Conservation (phyloP, 2,113 vertebrate species). For the Hemichromis elongatus region DNA sequence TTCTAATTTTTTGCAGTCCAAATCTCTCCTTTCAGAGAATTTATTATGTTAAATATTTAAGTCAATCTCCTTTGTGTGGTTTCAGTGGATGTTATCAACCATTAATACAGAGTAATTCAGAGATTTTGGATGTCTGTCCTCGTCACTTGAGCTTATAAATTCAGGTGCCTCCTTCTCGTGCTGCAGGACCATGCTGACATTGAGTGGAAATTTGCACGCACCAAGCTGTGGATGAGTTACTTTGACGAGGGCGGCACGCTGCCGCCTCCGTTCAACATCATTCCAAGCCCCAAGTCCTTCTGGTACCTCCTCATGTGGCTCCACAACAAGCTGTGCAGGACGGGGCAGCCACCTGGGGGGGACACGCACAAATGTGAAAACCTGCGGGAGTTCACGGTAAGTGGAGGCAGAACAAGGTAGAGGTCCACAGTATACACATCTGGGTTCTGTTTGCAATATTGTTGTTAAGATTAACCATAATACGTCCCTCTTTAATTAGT, state of each 20-base stretch:
- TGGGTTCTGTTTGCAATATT: not conserved
- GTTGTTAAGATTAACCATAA: not conserved
- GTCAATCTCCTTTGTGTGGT: not conserved
- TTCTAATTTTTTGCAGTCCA: not conserved
- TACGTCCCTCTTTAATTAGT: not conserved
- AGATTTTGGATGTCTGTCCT: not conserved
- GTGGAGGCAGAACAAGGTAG: not conserved
- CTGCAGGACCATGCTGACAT: conserved; percentile 92
- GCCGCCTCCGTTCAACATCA: conserved; percentile 92
- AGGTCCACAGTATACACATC: not conserved
- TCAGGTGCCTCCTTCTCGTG: not conserved
- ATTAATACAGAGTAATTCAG: not conserved
- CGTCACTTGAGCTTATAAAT: not conserved
- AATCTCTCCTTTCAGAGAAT: not conserved
- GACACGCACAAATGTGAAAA: conserved; percentile 82
- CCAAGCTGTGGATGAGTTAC: conserved; percentile 98
- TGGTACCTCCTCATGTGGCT: conserved; percentile 92
- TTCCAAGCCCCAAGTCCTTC: conserved; percentile 92
- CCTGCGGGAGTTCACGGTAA: conserved; percentile 85
- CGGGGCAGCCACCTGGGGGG: conserved; percentile 71
- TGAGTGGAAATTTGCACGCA: conserved; percentile 97
- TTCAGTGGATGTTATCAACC: not conserved
- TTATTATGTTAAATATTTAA: not conserved
- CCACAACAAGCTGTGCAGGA: conserved; percentile 81
- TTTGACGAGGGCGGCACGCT: conserved; percentile 96